Evolutionary conservation across 2,888 invertebrate species (phyloP).

Genomic region (Drosophila siamana): DNA sequence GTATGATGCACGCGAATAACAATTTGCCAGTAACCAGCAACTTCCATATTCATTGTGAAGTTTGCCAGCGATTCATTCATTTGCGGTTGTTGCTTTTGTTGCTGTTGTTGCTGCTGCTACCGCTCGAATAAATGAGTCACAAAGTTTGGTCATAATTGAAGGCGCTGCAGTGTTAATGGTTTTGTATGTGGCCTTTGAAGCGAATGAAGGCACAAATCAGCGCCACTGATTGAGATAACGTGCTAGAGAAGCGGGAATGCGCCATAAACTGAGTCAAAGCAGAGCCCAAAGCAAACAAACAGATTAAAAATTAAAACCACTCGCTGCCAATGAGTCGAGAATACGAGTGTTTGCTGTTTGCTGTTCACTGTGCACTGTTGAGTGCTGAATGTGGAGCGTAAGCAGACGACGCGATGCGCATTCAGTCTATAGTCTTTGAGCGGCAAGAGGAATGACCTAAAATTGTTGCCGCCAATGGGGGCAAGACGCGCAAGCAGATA

Average conservation of each 20-base stretch:
- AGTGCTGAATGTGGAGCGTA: conserved; percentile 55
- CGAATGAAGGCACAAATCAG: conserved; percentile 64
- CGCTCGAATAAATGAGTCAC: conserved; percentile 49
- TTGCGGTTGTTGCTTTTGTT: neutral
- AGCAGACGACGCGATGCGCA: conserved; percentile 44
- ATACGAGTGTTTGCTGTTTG: neutral
- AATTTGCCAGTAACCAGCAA: conserved; percentile 54
- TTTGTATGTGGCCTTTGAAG: conserved; percentile 36
- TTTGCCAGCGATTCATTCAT: conserved; percentile 31
- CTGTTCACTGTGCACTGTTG: too few species aligned
- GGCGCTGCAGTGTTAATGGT: conserved; percentile 3
- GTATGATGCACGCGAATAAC: conserved; percentile 47
- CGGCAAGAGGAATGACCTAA: conserved; percentile 70
- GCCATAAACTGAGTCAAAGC: conserved; percentile 39
- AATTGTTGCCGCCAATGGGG: conserved; percentile 69
- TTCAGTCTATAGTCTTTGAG: conserved; percentile 52
- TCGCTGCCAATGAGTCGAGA: conserved; percentile 44
- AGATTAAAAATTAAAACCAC: conserved; percentile 76
- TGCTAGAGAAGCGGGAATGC: conserved; percentile 22
- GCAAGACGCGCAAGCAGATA: conserved; percentile 55
- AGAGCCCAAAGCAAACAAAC: conserved; percentile 33
- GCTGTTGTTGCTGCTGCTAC: too few species aligned
- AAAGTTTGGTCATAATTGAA: conserved; percentile 32
- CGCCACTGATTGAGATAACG: conserved; percentile 39
- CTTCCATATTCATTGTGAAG: conserved; percentile 54